phyloP scores from a whole-genome alignment of 2,888 invertebrate species.

The Leucophenga montana region DNA sequence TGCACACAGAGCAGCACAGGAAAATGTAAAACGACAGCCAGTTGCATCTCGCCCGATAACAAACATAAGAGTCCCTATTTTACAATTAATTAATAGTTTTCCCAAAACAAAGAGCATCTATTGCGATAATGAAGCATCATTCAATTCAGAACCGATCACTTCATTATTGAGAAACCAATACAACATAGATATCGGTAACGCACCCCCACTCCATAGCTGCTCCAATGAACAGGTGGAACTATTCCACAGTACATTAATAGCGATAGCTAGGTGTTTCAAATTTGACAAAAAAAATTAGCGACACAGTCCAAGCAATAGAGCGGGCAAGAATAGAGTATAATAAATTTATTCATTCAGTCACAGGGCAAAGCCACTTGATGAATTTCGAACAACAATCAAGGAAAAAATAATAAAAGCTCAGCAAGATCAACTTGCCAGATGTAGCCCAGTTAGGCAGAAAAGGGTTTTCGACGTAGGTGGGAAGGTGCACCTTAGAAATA shows the following conservation, averaged over 20 bases:
- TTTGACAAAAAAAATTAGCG: slow-evolving; percentile 20
- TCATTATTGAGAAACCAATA: slow-evolving; percentile 19
- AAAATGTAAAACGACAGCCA: slow-evolving; percentile 10
- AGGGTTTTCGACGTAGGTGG: slow-evolving; percentile 21
- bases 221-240: too few species aligned
- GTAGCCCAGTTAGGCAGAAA: slow-evolving; percentile 22
- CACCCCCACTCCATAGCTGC: slow-evolving; percentile 31
- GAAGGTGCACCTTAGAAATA: slow-evolving; percentile 16
- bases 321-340: slow-evolving; percentile 17
- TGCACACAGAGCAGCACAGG: slow-evolving; percentile 7
- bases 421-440: slow-evolving; percentile 4
- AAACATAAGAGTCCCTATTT: slow-evolving; percentile 12
- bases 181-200: slow-evolving; percentile 30
- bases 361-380: not conserved
- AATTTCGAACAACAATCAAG: not conserved
- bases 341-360: slow-evolving; percentile 13
- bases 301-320: not conserved
- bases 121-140: too few species aligned
- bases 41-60: slow-evolving; percentile 21
- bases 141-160: slow-evolving; percentile 23
- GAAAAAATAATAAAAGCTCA: not conserved
- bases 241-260: slow-evolving; percentile 29
- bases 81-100: too few species aligned
- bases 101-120: too few species aligned
- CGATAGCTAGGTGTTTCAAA: slow-evolving; percentile 42